These are phyloP conservation scores for Pachliopta kotzebuea DNA, from an alignment of 2,888 invertebrate genomes.

Conservation along the genomic window DNA sequence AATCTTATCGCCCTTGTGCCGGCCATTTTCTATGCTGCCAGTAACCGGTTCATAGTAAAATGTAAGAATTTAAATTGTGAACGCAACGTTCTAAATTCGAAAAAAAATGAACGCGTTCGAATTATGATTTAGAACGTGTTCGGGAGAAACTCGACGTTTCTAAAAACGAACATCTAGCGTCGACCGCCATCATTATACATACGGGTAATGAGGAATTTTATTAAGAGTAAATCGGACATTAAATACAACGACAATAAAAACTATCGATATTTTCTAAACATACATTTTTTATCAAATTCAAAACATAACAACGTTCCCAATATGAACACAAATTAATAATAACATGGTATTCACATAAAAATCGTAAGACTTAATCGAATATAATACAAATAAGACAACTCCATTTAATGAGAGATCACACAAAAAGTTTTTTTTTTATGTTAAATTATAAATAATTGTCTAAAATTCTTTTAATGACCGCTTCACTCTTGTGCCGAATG, in stretches of 20 bases:
- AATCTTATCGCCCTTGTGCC: background rate
- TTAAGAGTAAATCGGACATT: slow-evolving; percentile 54
- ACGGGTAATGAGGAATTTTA: slow-evolving; percentile 68
- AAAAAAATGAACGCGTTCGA: slow-evolving; percentile 68
- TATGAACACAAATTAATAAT: too few relatives aligned
- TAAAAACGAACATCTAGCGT: slow-evolving; percentile 75
- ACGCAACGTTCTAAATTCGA: slow-evolving; percentile 72
- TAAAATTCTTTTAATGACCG: slow-evolving; percentile 48
- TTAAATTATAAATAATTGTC: slow-evolving; percentile 1
- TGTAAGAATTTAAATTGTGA: slow-evolving; percentile 49
- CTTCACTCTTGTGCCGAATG: slow-evolving; percentile 59
- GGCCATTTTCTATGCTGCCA: background rate
- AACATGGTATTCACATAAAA: background rate
- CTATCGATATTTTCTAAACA: too few relatives aligned
- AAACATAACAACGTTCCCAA: too few relatives aligned
- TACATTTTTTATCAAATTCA: too few relatives aligned
- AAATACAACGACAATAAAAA: background rate
- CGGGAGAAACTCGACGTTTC: slow-evolving; percentile 78
- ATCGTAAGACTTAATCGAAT: background rate
- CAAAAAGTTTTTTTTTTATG: background rate
- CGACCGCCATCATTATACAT: slow-evolving; percentile 67
- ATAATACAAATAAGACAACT: background rate
- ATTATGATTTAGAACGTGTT: slow-evolving; percentile 81
- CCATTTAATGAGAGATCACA: background rate
- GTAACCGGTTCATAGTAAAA: slow-evolving; percentile 24